Conservation (phyloP, 1,140 invertebrate species). For the Pachypeltis micranthus region DNA sequence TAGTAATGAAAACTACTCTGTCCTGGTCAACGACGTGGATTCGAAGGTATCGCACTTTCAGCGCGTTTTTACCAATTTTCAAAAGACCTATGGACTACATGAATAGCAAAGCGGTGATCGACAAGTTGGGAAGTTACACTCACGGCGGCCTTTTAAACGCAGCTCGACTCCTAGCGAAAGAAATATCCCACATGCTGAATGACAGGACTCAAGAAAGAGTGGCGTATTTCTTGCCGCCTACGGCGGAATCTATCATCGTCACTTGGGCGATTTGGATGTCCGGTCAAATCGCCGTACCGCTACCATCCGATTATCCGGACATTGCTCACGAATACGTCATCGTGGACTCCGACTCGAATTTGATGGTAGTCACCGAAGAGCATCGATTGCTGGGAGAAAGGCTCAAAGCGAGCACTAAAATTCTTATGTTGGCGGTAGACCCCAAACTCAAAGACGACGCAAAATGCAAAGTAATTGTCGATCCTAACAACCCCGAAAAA, state of each 20-base stretch:
- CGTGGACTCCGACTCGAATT: background rate
- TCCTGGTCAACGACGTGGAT: too few species aligned
- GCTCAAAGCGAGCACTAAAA: background rate
- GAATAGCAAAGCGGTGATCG: background rate
- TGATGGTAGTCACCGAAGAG: background rate
- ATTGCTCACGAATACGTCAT: slow-evolving; percentile 1
- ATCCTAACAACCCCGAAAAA: background rate
- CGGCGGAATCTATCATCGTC: background rate
- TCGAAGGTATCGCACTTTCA: background rate
- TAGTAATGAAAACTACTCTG: too few species aligned
- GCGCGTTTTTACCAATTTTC: background rate
- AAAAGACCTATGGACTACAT: background rate
- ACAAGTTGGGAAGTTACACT: background rate
- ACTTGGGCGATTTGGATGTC: slow-evolving; percentile 1
- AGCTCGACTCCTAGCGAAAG: background rate
- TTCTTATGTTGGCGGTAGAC: background rate
- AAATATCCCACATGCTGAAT: background rate
- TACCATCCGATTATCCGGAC: background rate
- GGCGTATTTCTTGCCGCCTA: background rate
- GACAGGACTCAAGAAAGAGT: background rate
- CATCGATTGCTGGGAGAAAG: background rate
- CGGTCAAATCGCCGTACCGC: slow-evolving; percentile 1
- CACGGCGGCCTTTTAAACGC: background rate
- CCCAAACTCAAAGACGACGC: background rate
- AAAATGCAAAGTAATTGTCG: background rate